Evolutionary conservation across 2,888 invertebrate species (phyloP).

Genomic region (Drosophila sordidula): DNA sequence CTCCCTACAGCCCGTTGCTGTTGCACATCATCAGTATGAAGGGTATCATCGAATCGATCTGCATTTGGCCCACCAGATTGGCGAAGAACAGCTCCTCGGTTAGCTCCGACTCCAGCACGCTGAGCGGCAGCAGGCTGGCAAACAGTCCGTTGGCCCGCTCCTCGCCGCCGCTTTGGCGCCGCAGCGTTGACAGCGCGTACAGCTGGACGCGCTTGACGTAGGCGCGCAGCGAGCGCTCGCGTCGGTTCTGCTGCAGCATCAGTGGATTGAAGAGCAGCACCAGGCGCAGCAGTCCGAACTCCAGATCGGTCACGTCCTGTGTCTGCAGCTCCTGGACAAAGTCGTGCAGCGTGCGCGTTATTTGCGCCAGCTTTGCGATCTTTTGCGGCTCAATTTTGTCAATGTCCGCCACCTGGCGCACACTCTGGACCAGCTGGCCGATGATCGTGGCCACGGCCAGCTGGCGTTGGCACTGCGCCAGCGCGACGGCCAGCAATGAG

Average conservation of each 20-base stretch:
- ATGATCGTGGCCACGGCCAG: slow-evolving; percentile 93
- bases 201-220: slow-evolving; percentile 82
- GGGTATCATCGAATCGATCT: slow-evolving; percentile 97
- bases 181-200: slow-evolving; percentile 75
- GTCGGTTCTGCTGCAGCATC: slow-evolving; percentile 82
- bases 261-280: slow-evolving; percentile 93
- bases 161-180: slow-evolving; percentile 67
- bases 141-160: slow-evolving; percentile 86
- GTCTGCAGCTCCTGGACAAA: slow-evolving; percentile 91
- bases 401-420: slow-evolving; percentile 84
- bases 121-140: slow-evolving; percentile 89
- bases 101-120: slow-evolving; percentile 90
- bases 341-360: slow-evolving; percentile 93
- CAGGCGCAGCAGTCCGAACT: slow-evolving; percentile 95
- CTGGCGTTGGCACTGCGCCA: slow-evolving; percentile 92
- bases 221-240: slow-evolving; percentile 73
- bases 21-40: slow-evolving; percentile 90
- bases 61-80: slow-evolving; percentile 95
- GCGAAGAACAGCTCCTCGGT: slow-evolving; percentile 97
- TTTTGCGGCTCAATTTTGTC: slow-evolving; percentile 92
- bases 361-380: slow-evolving; percentile 91
- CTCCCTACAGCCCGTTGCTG: slow-evolving; percentile 63
- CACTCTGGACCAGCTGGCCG: slow-evolving; percentile 89
- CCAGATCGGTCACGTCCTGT: slow-evolving; percentile 92
- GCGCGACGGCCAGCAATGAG: slow-evolving; percentile 94